Evolutionary conservation across 1,140 invertebrate genomes (phyloP), one percentile per base, ranked within the genome.

Genomic region (Drosophila ogumai): DNA sequence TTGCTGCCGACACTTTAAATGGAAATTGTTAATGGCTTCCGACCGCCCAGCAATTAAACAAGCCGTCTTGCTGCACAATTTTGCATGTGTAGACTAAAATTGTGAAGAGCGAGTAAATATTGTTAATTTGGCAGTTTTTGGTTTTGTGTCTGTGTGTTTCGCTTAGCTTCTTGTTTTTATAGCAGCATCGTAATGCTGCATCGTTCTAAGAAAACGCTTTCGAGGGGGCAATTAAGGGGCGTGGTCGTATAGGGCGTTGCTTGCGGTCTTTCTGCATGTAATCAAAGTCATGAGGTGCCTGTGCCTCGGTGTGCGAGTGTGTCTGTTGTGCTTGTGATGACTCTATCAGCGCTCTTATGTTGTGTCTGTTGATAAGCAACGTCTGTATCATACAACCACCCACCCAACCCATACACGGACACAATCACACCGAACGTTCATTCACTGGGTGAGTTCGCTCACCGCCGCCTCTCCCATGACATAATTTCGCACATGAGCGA

Each of bases 401-500:
- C 36, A 52, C 9, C 47, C 52, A 38, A 19, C 25, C 5, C 12
- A 55, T 17, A 32, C 65, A 56, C 43, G 43, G 38, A n/a, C 47
- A 32, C 22, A 66, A 41, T 34, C 44, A 22, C 50, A 19, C 28
- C 10, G n/a, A 22, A 15, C 58, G 15, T 19, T 57, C 61, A 61
- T 19, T 57, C 61, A 61, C n/a, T 61, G 25, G 56, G 19, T 58
- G 36, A 40, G 10, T 58, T 61, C 58, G 57, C 43, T 52, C 60
- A 19, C 46, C 46, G 46, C 47, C 15, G 47, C 63, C 49, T 59
- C 44, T 50, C 47, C 68, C 68, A 74, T 75, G 82, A 81, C 74
- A 86, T 78, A 81, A 85, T 78, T 86, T 86, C 75, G 60, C 82
- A 85, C 68, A 84, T 85, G 66, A 61, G 47, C 46, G 68, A 63